Evolutionary conservation across 2,113 vertebrate species (phyloP), one percentile per base, ranked within the genome.

Genomic region (Madoqua kirkii): DNA sequence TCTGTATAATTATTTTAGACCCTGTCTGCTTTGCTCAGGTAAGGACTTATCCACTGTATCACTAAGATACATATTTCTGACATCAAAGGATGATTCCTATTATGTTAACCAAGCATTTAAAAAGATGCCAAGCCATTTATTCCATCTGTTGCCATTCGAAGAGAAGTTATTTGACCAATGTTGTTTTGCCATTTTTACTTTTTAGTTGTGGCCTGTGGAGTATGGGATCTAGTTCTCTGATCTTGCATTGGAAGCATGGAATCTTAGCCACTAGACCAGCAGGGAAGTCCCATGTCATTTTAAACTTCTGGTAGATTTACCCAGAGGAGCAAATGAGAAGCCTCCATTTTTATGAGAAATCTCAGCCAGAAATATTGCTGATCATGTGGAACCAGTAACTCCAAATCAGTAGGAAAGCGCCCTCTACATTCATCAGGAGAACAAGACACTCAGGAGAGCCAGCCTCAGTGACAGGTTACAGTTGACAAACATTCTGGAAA

Each of bases 291-390:
- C 21, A 43, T 97, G 89, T 74, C 98, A 97, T 89, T 97, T 98
- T 90, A 96, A 98, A 94, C 48, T 89, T 97, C n/a, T 97, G n/a
- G 29, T 84, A 97, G 94, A 96, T 98, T 98, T 97, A 98, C 71
- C 97, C 74, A 95, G 54, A 97, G 94, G 43, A 82, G 92, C 89
- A 97, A 90, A 97, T 93, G 84, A 89, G 82, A 87, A 95, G 96
- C 45, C 95, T 96, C 1, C n/a, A 97, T 97, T 98, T 98, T 97
- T 98, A 97, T 92, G 95, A 97, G 88, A 96, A 93, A 78, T 97
- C 76, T 98, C 60, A 93, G 54, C 19, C 45, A 97, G n/a, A 97
- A 98, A 97, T 98, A 97, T 48, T 98, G 96, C 97, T 98, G 96
- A 96, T 71, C 43, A n/a, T 82, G 45, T 97, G 94, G 86, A 94